Evolutionary conservation across 2,888 invertebrate genomes (phyloP), one percentile per base, ranked within the genome.

Genomic region (Lamproptera curius): DNA sequence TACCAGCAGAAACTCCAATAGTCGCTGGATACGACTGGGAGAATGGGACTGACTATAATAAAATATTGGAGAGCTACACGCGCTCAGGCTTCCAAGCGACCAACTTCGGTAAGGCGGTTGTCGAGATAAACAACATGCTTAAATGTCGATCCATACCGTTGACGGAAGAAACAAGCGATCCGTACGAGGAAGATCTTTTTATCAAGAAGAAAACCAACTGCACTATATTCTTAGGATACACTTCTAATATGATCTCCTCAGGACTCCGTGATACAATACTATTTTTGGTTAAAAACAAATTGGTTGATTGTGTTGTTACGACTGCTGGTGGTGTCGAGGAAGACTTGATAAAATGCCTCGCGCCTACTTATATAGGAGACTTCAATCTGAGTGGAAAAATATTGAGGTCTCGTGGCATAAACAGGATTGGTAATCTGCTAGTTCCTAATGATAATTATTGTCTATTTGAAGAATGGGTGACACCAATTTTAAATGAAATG

Each of bases 401-500:
- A 39, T 88, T 98, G 13, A 89, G 98, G 43, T 92, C 95, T 10
- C 91, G 93, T 43, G 99, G 97, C 3, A 93, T 98, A 43, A 98
- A 98, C 76, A 86, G 96, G 55, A 95, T 95, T 51, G 88, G 88
- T 0, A 99, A 99, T 82, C 89, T 99, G 35, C 87, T 99, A 39
- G 97, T 99, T 0, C 99, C 99, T 1, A 99, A 99, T 84, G 94
- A 97, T 63, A 99, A 99, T 82, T 99, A 99, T 75, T 99, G 99
- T 69, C 90, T 92, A 60, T 99, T 99, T 85, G 98, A 99, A 79
- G 95, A 97, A 68, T 99, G 99, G 99, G 89, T 98, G 0, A 96
- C 95, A 84, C 99, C 99, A 0, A 89, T 97, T 53, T 88, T 99
- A 2, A 95, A 98, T 68, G 91, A 94, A 73, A 95, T 99, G 94